phyloP scores from a whole-genome alignment of 2,888 invertebrate genomes.

The Drosophila maculinotata region DNA sequence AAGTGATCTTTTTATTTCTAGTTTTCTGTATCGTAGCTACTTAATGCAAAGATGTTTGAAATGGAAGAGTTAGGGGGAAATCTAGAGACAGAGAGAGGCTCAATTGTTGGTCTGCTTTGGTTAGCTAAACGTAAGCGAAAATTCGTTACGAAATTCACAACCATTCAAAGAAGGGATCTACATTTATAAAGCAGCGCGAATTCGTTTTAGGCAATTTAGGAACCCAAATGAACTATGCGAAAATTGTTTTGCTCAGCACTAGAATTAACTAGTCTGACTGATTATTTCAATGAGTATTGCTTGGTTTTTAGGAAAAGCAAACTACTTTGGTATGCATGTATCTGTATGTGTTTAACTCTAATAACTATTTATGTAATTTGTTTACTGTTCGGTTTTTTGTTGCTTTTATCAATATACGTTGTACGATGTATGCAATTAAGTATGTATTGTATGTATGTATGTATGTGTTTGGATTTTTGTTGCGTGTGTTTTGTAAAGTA shows the following conservation, averaged over 20 bases:
- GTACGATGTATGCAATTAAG: constrained; percentile 14
- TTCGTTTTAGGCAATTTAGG: background rate
- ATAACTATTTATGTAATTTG: constrained; percentile 8
- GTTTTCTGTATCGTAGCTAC: too few relatives aligned
- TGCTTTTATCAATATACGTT: constrained; percentile 8
- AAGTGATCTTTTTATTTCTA: too few relatives aligned
- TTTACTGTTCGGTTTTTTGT: background rate
- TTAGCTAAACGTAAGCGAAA: constrained; percentile 38
- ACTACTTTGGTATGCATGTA: background rate
- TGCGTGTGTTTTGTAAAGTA: constrained; percentile 55
- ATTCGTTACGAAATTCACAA: constrained; percentile 56
- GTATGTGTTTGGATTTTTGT: constrained; percentile 23
- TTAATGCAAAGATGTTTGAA: background rate
- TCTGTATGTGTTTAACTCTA: constrained; percentile 4
- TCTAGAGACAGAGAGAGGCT: constrained; percentile 11
- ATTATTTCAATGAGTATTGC: background rate
- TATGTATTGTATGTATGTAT: constrained; percentile 10
- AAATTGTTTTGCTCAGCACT: background rate
- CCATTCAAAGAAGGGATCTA: constrained; percentile 59
- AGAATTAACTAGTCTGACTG: background rate
- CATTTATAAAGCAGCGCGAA: constrained; percentile 10
- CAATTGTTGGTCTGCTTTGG: constrained; percentile 49
- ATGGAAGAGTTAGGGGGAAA: constrained; percentile 19
- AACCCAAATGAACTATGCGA: constrained; percentile 8
- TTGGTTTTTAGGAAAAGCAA: constrained; percentile 3